These are phyloP conservation scores for Pitta sordida DNA, from an alignment of 2,113 vertebrate species.

Conservation along the genomic window DNA sequence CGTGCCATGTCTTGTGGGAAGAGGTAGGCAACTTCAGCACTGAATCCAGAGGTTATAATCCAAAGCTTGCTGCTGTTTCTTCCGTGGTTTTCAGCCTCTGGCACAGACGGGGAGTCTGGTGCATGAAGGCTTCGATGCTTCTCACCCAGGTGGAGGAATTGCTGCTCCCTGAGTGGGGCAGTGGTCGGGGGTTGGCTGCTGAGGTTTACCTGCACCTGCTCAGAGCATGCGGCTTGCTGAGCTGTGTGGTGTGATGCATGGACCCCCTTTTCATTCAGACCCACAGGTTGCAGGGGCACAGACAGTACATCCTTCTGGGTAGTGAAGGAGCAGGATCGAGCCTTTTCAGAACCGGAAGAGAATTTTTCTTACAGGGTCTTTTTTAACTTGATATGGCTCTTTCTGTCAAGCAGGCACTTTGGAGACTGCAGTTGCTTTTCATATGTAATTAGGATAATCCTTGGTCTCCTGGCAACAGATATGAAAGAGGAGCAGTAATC, in stretches of 20 bases:
- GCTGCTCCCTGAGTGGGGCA: background rate
- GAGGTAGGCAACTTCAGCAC: background rate
- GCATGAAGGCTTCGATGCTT: background rate
- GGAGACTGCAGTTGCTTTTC: background rate
- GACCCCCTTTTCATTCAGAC: background rate
- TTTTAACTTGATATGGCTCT: background rate
- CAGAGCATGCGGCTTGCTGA: constrained; percentile 45
- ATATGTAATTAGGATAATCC: constrained; percentile 1
- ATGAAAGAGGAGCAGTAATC: background rate
- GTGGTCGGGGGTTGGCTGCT: background rate
- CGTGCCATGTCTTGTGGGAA: background rate
- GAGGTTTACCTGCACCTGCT: background rate
- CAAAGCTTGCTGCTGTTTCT: background rate
- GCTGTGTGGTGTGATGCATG: constrained; percentile 57
- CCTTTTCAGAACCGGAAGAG: background rate
- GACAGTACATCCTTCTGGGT: background rate
- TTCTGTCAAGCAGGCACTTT: background rate
- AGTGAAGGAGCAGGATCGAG: background rate
- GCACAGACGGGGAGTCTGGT: background rate
- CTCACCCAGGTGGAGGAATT: background rate
- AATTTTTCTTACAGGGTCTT: background rate
- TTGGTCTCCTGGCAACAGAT: constrained; percentile 25
- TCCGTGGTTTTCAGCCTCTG: background rate
- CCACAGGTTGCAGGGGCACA: background rate
- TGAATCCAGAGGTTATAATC: background rate